Evolutionary conservation across 2,888 invertebrate species (phyloP), one percentile per base, ranked within the genome.

Genomic region (Platycheirus rosarum): DNA sequence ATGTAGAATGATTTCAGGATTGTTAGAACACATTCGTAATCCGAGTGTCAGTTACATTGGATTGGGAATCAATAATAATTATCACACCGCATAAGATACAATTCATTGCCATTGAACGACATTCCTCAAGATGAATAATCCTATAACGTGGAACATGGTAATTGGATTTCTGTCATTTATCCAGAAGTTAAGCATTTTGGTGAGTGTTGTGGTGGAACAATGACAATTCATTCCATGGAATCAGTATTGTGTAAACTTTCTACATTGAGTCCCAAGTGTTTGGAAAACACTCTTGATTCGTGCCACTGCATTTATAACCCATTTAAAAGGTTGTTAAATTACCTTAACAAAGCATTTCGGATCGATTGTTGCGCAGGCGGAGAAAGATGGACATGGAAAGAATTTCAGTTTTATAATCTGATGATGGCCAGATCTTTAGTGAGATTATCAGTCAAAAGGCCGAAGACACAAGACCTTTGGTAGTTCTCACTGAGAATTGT

Each of bases 381-480:
- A 18, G 37, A 23, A 37, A 20, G 32, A 32, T 32, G 9, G 29
- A n/a, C n/a, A n/a, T n/a, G n/a, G n/a, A n/a, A n/a, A n/a, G n/a
- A 51, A 51, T 51, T 51, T 51, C 8, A 9, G 0, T 55, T 55
- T 23, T 9, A 20, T 55, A 55, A 55, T 37, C 55, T 55, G 53
- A 20, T n/a, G n/a, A n/a, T 37, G 37, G 20, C 8, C 20, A 20
- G 16, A 37, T 37, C 6, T 20, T 20, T 37, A 4, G 37, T 9
- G 20, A 55, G 55, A 55, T 55, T 40, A 55, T 14, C 0, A 14
- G 13, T 55, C 13, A 16, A 23, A n/a, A n/a, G n/a, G n/a, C 9
- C n/a, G 9, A 37, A 37, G 35, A 23, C 35, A n/a, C 35, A 35
- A 35, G 8, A 35, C 6, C 37, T 55, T 55, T 55, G 55, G 23